phyloP scores from a whole-genome alignment of 2,888 invertebrate genomes.

The Rhagonycha fulva region DNA sequence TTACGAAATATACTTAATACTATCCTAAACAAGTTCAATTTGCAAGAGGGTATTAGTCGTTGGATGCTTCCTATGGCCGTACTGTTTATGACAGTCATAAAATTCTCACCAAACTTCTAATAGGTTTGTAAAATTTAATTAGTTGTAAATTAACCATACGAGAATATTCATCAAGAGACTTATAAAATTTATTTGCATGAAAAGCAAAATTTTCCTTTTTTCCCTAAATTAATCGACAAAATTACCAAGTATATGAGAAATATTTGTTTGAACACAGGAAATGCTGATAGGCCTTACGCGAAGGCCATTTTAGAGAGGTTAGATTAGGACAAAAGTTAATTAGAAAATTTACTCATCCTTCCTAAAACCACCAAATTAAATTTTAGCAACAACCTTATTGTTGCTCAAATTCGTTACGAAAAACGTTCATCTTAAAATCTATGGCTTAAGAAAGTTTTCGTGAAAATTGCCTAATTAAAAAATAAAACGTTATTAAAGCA shows the following conservation, averaged over 20 bases:
- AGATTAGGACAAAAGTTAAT: constrained; percentile 25
- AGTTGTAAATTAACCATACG: background rate
- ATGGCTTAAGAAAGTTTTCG: background rate
- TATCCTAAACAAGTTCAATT: constrained; percentile 32
- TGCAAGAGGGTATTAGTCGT: constrained; percentile 23
- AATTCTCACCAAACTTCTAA: constrained; percentile 23
- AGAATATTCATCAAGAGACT: background rate
- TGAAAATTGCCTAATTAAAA: background rate
- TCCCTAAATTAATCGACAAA: background rate
- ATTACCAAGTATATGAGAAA: background rate
- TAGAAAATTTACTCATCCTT: constrained; percentile 15
- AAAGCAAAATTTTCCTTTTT: background rate
- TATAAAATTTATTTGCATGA: background rate
- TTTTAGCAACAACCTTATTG: constrained; percentile 2
- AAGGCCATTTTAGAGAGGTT: constrained; percentile 1
- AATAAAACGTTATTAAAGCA: background rate
- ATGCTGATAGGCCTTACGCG: background rate
- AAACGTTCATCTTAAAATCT: background rate
- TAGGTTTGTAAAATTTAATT: constrained; percentile 12
- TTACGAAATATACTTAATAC: constrained; percentile 32
- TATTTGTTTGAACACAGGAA: background rate
- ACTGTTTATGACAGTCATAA: constrained; percentile 26
- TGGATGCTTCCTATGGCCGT: constrained; percentile 16
- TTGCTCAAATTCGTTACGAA: background rate
- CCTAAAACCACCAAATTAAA: constrained; percentile 10